These are phyloP conservation scores for Dipodomys stephensi DNA, from an alignment of 2,113 vertebrate genomes.

Conservation along the genomic window DNA sequence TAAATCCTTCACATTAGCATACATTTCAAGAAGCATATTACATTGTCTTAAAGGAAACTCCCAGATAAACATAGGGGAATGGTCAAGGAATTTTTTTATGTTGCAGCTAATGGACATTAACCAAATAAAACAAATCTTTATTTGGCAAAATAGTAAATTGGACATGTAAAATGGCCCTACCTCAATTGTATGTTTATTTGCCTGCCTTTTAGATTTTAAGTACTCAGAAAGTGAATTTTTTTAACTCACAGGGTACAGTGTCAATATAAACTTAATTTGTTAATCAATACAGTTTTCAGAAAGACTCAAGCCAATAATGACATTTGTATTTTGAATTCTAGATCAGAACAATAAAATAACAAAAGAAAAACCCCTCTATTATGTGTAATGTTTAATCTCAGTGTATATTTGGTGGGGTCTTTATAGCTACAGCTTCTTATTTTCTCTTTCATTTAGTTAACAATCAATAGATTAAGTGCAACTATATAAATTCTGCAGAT, in stretches of 20 bases:
- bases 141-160: background rate
- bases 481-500: too few relatives aligned
- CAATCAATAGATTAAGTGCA: too few relatives aligned
- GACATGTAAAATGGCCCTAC: background rate
- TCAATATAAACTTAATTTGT: constrained; percentile 17
- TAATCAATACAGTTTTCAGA: background rate
- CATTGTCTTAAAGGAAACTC: constrained; percentile 4
- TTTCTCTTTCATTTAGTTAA: background rate
- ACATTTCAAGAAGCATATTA: constrained; percentile 24
- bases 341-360: background rate
- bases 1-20: constrained; percentile 2
- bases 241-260: background rate
- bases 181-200: constrained; percentile 27
- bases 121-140: constrained; percentile 28
- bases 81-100: constrained; percentile 14
- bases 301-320: constrained; percentile 40
- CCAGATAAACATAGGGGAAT: background rate
- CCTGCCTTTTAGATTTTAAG: background rate
- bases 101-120: background rate
- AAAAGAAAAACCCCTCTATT: background rate
- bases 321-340: background rate
- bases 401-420: background rate
- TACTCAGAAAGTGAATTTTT: constrained; percentile 8
- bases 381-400: constrained; percentile 4
- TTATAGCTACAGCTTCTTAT: constrained; percentile 22